phyloP scores from a whole-genome alignment of 2,888 invertebrate species.

The Amphipoea lucens region DNA sequence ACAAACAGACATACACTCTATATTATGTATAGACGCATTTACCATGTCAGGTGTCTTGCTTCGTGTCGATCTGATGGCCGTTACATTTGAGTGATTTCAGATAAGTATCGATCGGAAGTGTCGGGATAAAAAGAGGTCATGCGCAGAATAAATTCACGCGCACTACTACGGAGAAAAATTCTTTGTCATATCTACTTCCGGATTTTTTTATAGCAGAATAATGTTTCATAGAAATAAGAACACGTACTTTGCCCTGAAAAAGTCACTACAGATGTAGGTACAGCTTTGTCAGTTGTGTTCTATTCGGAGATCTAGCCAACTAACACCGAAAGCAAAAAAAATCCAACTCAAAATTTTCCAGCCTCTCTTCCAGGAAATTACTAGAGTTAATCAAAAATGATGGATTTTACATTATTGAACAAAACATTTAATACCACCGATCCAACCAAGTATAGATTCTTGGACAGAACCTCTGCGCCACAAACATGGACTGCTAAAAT shows the following conservation, averaged over 20 bases:
- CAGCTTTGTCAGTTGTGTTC: background rate
- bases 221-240: background rate
- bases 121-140: slow-evolving; percentile 63
- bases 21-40: slow-evolving; percentile 28
- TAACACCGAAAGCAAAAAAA: background rate
- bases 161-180: slow-evolving; percentile 27
- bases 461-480: background rate
- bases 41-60: slow-evolving; percentile 57
- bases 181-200: slow-evolving; percentile 49
- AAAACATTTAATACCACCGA: slow-evolving; percentile 13
- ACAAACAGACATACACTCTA: background rate
- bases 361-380: background rate
- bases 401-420: slow-evolving; percentile 18
- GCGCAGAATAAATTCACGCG: slow-evolving; percentile 53
- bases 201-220: slow-evolving; percentile 7
- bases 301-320: background rate
- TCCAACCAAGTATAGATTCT: slow-evolving; percentile 34
- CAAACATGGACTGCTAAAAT: slow-evolving; percentile 60
- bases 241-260: slow-evolving; percentile 30
- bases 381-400: background rate
- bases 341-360: background rate
- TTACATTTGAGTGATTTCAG: slow-evolving; percentile 67
- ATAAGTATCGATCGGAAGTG: slow-evolving; percentile 64
- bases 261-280: background rate
- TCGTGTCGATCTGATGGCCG: slow-evolving; percentile 62